A percentile compares a stretch with the other conserved stretches of the same genome.
phyloP scores from a whole-genome alignment of 2,888 invertebrate species.

The Ceriagrion tenellum region DNA sequence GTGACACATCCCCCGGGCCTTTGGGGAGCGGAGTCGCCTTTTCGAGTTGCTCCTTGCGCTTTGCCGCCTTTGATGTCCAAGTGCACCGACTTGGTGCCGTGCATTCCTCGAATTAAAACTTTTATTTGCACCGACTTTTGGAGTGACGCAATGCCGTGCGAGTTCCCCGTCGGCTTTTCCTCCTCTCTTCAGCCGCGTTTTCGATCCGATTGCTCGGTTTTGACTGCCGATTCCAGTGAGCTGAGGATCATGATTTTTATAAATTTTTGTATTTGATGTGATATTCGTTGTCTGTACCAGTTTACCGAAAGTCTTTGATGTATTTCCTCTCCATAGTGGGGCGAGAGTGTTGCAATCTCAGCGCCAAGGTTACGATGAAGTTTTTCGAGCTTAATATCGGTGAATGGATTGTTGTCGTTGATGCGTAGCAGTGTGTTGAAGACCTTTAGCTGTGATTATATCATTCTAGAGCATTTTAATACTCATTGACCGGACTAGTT shows the following conservation, averaged over 20 bases:
- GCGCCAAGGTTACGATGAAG: no score
- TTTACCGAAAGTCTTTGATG: no score
- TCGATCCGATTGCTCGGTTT: background rate
- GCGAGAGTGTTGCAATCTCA: no score
- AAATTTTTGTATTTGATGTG: no score
- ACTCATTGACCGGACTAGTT: no score
- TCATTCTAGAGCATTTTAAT: no score
- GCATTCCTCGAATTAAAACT: background rate
- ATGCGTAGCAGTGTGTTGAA: no score
- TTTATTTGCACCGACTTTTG: background rate
- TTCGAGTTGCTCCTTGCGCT: background rate
- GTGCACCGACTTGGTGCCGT: background rate
- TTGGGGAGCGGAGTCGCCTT: background rate
- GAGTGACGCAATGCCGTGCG: background rate
- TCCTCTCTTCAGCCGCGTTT: background rate
- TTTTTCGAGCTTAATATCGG: no score
- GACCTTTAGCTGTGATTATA: no score
- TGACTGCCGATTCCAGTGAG: background rate
- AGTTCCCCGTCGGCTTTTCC: background rate
- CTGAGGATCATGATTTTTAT: background rate
- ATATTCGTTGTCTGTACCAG: no score
- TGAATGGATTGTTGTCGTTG: no score
- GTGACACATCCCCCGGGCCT: background rate
- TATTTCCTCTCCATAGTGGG: no score
- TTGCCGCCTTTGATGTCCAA: background rate